phyloP scores from a whole-genome alignment of 2,888 invertebrate genomes.

The Drosophila helvetica region DNA sequence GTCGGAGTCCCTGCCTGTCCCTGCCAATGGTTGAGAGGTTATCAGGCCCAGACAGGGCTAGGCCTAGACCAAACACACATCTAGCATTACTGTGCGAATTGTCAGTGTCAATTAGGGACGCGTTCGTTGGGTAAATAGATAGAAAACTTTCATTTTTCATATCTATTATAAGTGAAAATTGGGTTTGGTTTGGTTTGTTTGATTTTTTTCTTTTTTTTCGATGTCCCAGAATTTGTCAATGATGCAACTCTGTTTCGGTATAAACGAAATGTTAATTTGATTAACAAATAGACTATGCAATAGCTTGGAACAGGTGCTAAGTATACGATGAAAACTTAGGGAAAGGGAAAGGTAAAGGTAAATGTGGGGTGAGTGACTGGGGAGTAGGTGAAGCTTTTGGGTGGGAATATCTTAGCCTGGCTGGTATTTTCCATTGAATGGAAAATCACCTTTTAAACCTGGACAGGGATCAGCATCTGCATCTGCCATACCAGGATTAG shows the following conservation, averaged over 20 bases:
- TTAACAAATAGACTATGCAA: constrained; percentile 32
- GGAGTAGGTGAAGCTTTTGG: background rate
- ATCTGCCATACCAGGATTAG: constrained; percentile 33
- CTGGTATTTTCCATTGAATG: constrained; percentile 11
- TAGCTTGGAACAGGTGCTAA: constrained; percentile 15
- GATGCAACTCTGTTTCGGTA: constrained; percentile 47
- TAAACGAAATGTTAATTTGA: constrained; percentile 26
- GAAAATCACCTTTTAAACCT: background rate
- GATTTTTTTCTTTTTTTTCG: no score
- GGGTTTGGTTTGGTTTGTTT: background rate
- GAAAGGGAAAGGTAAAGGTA: constrained; percentile 21
- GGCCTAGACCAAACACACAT: constrained; percentile 31
- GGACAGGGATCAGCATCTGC: constrained; percentile 38
- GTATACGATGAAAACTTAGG: constrained; percentile 4
- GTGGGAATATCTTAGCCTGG: background rate
- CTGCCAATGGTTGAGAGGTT: constrained; percentile 7
- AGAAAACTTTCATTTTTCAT: constrained; percentile 64
- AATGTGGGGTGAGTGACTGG: constrained; percentile 19
- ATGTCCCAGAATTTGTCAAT: constrained; percentile 53
- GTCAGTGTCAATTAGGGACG: constrained; percentile 31
- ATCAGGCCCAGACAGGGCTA: background rate
- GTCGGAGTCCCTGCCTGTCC: background rate
- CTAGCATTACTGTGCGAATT: constrained; percentile 65
- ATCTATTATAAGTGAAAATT: constrained; percentile 14
- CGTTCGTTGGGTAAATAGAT: constrained; percentile 39